Evolutionary conservation across 2,888 invertebrate genomes (phyloP).

Genomic region (Callinectes sapidus): DNA sequence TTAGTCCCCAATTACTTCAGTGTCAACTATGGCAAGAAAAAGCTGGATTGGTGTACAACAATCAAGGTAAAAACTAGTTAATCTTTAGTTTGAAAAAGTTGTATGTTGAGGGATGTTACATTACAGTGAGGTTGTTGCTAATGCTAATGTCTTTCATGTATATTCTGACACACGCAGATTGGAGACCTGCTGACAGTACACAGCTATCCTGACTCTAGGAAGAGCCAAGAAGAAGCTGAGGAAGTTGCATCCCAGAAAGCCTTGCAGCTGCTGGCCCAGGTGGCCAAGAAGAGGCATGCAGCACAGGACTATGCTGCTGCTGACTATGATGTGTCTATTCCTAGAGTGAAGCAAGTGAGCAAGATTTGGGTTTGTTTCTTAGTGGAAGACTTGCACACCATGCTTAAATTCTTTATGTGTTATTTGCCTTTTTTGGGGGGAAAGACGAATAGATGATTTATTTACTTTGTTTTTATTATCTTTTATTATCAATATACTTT

Average conservation of each 20-base stretch:
- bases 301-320: background rate
- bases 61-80: background rate
- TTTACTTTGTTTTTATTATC: background rate
- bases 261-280: background rate
- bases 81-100: background rate
- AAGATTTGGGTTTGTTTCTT: background rate
- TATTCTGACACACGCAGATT: background rate
- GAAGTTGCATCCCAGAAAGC: background rate
- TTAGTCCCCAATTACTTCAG: background rate
- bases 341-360: background rate
- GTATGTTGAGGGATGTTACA: too few species aligned
- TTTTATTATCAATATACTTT: background rate
- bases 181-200: background rate
- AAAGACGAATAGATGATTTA: background rate
- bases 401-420: background rate
- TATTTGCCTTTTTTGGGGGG: background rate
- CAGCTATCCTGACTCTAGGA: background rate
- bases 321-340: background rate
- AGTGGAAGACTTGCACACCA: background rate
- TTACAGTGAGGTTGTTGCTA: too few species aligned
- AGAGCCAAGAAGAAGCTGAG: background rate
- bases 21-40: background rate
- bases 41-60: background rate
- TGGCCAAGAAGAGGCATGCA: background rate
- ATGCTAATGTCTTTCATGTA: background rate